phyloP scores from a whole-genome alignment of 1,140 invertebrate species.

The Metaphire vulgaris region DNA sequence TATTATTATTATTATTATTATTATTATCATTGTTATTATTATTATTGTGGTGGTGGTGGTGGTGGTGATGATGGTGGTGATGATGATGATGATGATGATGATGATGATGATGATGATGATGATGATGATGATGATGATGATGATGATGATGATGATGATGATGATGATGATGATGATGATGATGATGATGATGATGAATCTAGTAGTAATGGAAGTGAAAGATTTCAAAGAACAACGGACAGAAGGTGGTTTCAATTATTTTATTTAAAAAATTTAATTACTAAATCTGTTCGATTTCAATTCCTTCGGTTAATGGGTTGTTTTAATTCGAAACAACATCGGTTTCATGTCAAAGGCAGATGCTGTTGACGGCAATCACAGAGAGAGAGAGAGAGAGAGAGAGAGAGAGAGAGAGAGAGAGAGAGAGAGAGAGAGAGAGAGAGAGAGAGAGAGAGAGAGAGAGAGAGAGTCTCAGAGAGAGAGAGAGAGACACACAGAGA shows the following conservation, averaged over 20 bases:
- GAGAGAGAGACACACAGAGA: too few relatives aligned
- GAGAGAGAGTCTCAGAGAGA: too few relatives aligned
- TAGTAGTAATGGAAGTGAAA: background rate
- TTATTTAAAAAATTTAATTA: background rate
- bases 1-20: conserved; percentile 16
- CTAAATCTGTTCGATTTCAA: background rate
- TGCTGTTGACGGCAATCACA: too few relatives aligned
- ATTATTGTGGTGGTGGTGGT: conserved; percentile 10
- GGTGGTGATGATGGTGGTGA: conserved; percentile 18
- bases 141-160: conserved; percentile 5
- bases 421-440: too few relatives aligned
- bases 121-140: conserved; percentile 15
- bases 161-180: conserved; percentile 13
- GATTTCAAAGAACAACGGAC: too few relatives aligned
- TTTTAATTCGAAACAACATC: too few relatives aligned
- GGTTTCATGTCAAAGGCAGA: too few relatives aligned
- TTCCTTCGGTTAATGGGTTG: background rate
- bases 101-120: conserved; percentile 20
- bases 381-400: too few relatives aligned
- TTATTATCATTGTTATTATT: conserved; percentile 11
- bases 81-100: conserved; percentile 18
- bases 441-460: too few relatives aligned
- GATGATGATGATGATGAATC: conserved; percentile 12
- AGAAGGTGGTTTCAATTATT: background rate
- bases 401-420: too few relatives aligned